phyloP scores from a whole-genome alignment of 2,797 vertebrate genomes.

The Cossypha polioptera region DNA sequence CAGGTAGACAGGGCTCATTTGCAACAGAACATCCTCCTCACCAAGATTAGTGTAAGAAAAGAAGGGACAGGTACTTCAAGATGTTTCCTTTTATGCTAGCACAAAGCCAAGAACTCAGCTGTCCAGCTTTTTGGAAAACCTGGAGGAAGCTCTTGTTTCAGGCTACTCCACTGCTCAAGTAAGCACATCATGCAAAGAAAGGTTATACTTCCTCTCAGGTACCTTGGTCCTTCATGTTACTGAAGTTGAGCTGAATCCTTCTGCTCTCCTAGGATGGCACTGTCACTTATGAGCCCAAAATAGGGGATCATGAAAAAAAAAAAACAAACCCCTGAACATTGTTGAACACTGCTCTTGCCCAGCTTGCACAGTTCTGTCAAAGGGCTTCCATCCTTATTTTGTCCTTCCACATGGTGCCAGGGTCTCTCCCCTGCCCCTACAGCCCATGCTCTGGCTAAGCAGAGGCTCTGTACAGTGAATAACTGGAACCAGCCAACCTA shows the following conservation, averaged over 20 bases:
- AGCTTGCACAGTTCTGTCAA: neutral
- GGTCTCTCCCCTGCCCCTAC: neutral
- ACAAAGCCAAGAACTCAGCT: neutral
- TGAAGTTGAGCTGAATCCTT: neutral
- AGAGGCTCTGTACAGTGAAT: conserved; percentile 7
- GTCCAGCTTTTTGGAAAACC: neutral
- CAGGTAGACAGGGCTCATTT: neutral
- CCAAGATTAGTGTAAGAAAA: neutral
- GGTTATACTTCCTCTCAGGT: neutral
- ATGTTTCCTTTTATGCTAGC: neutral
- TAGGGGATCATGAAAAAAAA: neutral
- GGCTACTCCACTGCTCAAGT: neutral
- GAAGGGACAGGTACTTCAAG: neutral
- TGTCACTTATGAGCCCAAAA: neutral
- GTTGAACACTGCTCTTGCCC: neutral
- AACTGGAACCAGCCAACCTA: conserved; percentile 45
- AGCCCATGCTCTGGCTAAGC: neutral
- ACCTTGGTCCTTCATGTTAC: neutral
- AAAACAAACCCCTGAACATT: rapidly evolving
- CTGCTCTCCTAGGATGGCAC: neutral
- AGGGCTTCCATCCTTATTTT: neutral
- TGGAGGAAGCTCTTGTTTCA: neutral
- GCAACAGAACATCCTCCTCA: neutral
- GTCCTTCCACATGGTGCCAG: neutral
- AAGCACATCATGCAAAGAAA: neutral